These are phyloP conservation scores for Neocrepidodera transversa DNA, from an alignment of 2,888 invertebrate genomes.

Conservation along the genomic window DNA sequence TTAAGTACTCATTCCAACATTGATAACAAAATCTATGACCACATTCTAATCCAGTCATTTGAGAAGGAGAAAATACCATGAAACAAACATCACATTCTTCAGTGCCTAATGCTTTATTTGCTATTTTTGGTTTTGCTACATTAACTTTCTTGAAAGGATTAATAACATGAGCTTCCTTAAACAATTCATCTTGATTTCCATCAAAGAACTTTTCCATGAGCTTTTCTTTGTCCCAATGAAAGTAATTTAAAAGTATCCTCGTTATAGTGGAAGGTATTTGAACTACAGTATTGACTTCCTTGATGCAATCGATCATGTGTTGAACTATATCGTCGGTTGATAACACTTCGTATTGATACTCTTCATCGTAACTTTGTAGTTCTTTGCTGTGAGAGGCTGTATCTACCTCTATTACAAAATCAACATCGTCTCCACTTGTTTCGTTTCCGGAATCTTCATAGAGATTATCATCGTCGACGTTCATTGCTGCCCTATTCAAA, in stretches of 20 bases:
- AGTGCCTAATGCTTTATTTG: conserved; percentile 74
- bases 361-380: conserved; percentile 83
- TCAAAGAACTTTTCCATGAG: conserved; percentile 97
- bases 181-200: conserved; percentile 92
- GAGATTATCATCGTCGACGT: conserved; percentile 89
- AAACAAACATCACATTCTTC: conserved; percentile 96
- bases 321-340: conserved; percentile 96
- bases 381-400: conserved; percentile 74
- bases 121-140: conserved; percentile 72
- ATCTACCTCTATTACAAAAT: conserved; percentile 89
- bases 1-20: conserved; percentile 98
- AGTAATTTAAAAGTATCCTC: conserved; percentile 95
- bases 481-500: conserved; percentile 66
- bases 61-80: conserved; percentile 75
- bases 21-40: conserved; percentile 94
- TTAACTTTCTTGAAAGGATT: conserved; percentile 86
- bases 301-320: conserved; percentile 96
- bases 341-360: conserved; percentile 93
- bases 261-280: conserved; percentile 90
- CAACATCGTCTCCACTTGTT: conserved; percentile 93
- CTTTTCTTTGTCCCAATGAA: conserved; percentile 99
- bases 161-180: conserved; percentile 92
- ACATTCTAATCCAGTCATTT: conserved; percentile 96
- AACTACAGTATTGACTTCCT: conserved; percentile 95
- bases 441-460: conserved; percentile 93